Evolutionary conservation across 2,888 invertebrate species (phyloP).

Genomic region (Eumerus sabulonum): DNA sequence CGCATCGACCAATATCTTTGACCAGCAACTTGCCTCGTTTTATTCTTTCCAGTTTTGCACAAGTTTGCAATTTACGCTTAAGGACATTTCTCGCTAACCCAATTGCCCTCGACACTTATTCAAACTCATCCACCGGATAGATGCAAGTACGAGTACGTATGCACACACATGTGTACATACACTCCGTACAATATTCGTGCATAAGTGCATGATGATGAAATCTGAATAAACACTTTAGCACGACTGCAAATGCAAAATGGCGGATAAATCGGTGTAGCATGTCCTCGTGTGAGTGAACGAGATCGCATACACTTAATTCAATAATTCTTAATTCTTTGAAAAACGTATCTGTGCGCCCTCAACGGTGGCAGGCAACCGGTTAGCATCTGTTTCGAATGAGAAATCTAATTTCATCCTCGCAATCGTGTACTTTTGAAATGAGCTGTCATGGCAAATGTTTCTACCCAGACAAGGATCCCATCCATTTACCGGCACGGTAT

Average conservation of each 20-base stretch:
- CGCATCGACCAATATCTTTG: no score
- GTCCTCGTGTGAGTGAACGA: neutral
- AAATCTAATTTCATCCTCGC: conserved; percentile 30
- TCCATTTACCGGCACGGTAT: neutral
- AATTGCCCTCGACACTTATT: conserved; percentile 10
- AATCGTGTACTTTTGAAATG: conserved; percentile 16
- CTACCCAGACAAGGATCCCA: neutral
- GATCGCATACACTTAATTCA: conserved; percentile 43
- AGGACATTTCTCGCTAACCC: conserved; percentile 22
- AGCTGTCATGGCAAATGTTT: conserved; percentile 25
- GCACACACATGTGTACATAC: conserved; percentile 1
- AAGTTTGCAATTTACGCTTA: conserved; percentile 11
- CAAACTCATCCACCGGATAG: no score
- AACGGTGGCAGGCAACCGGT: neutral
- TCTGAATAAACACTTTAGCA: conserved; percentile 29
- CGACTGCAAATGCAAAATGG: conserved; percentile 15
- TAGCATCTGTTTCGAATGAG: conserved; percentile 8
- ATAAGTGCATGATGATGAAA: conserved; percentile 39
- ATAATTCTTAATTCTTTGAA: conserved; percentile 35
- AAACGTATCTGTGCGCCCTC: conserved; percentile 17
- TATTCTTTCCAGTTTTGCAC: no score
- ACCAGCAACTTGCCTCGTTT: no score
- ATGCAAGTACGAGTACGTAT: neutral
- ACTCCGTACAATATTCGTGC: conserved; percentile 7
- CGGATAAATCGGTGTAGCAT: conserved; percentile 23